Evolutionary conservation across 2,797 vertebrate species (phyloP), one percentile per base, ranked within the genome.

Genomic region (Siniperca undulata): DNA sequence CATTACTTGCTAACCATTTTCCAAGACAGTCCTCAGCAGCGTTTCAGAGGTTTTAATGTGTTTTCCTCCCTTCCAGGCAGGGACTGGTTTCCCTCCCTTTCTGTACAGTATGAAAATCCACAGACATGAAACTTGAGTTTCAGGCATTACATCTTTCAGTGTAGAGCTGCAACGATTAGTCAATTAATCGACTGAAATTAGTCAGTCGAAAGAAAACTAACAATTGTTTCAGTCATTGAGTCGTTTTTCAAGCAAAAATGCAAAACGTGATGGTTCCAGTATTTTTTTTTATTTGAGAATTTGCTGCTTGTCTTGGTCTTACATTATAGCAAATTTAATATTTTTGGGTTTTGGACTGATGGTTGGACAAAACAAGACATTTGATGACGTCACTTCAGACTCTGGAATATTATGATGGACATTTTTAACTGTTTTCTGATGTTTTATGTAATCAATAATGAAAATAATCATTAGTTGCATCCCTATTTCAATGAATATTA

Each of bases 1-100:
- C 55, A 68, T 67, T 61, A 68, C 44, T 36, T 16, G 11, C 24
- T 6, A 80, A 73, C 8, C 24, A 62, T 34, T 61, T 44, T 30
- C 9, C 30, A 40, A 24, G 9, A 20, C 46, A 14, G 8, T 19
- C 5, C 34, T 62, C 16, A 40, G 40, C 40, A 42, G 11, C 10
- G 40, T 42, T 42, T 42, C 24, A n/a, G 20, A 20, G 60, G 40
- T 42, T 42, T 42, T 2, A 42, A 42, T 44, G 60, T 19, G 27
- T 74, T 62, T 62, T 40, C 14, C 20, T 52, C 14, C 13, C 20
- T 62, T 74, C 16, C 16, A 38, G 61, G 14, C 20, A 60, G 30
- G 20, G 7, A 22, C 2, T 60, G 55, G 16, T 52, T 59, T 68
- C 55, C 27, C 40, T 46, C 67, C 5, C 24, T 75, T 16, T n/a